phyloP scores from a whole-genome alignment of 1,140 invertebrate genomes.

The Nebria ingens region DNA sequence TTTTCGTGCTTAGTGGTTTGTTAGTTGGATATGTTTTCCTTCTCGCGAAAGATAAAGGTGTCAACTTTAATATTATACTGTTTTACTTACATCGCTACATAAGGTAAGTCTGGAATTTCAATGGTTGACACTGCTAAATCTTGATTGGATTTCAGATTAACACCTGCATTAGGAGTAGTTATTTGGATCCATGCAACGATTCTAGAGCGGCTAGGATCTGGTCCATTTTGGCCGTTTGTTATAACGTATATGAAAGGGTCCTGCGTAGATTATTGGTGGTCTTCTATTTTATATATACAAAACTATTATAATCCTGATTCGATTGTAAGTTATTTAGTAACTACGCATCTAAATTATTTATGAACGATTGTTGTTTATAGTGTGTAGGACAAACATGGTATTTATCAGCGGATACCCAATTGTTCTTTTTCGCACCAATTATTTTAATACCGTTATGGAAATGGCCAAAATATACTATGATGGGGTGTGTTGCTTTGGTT shows the following conservation, averaged over 20 bases:
- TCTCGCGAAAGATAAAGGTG: slow-evolving; percentile 33
- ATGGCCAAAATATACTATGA: slow-evolving; percentile 15
- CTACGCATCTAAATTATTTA: background rate
- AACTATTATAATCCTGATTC: slow-evolving; percentile 39
- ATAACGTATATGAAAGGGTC: slow-evolving; percentile 17
- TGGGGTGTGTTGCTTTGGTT: slow-evolving; percentile 15
- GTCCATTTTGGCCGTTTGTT: slow-evolving; percentile 32
- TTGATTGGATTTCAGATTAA: slow-evolving; percentile 30
- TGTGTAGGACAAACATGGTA: slow-evolving; percentile 48
- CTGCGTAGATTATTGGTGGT: slow-evolving; percentile 46
- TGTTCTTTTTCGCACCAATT: slow-evolving; percentile 49
- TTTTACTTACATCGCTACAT: slow-evolving; percentile 34
- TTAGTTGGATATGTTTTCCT: slow-evolving; percentile 45
- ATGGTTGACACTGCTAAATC: background rate
- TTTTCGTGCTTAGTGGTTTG: slow-evolving; percentile 48
- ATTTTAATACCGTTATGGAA: slow-evolving; percentile 33
- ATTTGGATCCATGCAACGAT: slow-evolving; percentile 33
- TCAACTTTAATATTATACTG: slow-evolving; percentile 27
- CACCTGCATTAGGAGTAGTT: slow-evolving; percentile 35
- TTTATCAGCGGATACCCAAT: slow-evolving; percentile 59
- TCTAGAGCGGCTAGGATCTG: slow-evolving; percentile 30
- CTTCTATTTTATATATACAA: slow-evolving; percentile 46
- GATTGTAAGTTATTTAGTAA: slow-evolving; percentile 22
- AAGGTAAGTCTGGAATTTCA: slow-evolving; percentile 19
- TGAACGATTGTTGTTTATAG: slow-evolving; percentile 32